Conservation (phyloP, 2,113 vertebrate genomes). For the Aramus guarauna region DNA sequence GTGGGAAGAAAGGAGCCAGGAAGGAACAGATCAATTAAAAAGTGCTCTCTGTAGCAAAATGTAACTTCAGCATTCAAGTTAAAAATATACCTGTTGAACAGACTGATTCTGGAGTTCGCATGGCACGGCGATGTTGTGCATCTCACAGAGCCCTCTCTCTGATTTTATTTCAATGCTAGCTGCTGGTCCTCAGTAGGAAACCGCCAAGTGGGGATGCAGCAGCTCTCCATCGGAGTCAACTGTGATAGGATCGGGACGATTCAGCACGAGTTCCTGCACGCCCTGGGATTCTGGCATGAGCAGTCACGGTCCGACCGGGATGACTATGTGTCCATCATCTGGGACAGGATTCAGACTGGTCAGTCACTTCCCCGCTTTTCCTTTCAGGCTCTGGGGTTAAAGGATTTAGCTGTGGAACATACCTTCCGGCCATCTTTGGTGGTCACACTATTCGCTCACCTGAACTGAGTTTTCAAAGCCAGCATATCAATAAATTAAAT, state of each 20-base stretch:
- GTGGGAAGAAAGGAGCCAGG: background rate
- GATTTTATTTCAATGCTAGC: conserved; percentile 56
- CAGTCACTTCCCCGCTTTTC: background rate
- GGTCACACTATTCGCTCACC: background rate
- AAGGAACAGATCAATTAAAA: background rate
- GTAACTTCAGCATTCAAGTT: background rate
- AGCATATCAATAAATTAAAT: background rate
- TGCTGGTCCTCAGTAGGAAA: conserved; percentile 93
- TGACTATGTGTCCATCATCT: conserved; percentile 83
- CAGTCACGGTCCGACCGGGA: conserved; percentile 87
- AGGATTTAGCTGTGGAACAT: background rate
- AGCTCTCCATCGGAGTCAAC: conserved; percentile 79
- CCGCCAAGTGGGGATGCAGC: conserved; percentile 72
- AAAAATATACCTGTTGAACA: background rate
- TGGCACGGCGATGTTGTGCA: background rate
- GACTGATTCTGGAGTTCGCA: background rate
- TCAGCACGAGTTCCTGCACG: conserved; percentile 87
- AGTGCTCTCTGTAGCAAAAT: background rate
- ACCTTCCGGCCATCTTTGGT: background rate
- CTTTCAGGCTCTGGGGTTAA: background rate
- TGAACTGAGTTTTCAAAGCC: background rate
- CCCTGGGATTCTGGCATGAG: conserved; percentile 91
- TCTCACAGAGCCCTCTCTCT: background rate
- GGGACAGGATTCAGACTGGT: conserved; percentile 83
- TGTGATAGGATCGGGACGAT: conserved; percentile 84